These are phyloP conservation scores for Cardinalis cardinalis DNA, from an alignment of 2,113 vertebrate species.

Conservation along the genomic window DNA sequence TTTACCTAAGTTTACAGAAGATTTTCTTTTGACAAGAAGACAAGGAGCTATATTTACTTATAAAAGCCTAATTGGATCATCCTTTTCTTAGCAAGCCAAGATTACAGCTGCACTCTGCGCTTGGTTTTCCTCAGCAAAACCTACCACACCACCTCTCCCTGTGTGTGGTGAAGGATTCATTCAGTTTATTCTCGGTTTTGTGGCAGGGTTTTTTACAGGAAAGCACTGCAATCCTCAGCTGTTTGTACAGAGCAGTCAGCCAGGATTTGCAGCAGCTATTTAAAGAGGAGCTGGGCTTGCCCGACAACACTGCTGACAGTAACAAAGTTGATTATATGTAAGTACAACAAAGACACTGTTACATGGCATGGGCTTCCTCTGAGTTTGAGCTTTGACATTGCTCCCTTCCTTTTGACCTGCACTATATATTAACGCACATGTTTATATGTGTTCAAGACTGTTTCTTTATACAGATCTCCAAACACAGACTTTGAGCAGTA, in stretches of 20 bases:
- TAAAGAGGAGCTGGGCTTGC: neutral
- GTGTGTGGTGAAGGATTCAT: neutral
- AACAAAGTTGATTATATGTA: neutral
- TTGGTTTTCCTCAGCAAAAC: neutral
- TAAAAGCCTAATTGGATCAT: conserved; percentile 22
- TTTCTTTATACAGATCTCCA: neutral
- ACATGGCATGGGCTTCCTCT: conserved; percentile 2
- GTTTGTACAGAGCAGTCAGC: neutral
- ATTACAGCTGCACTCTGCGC: neutral
- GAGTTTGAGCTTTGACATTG: neutral
- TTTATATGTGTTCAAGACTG: neutral
- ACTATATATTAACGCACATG: neutral
- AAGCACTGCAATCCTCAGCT: neutral
- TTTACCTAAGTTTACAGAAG: neutral
- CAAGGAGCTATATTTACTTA: conserved; percentile 53
- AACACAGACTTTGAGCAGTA: neutral
- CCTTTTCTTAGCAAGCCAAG: conserved; percentile 45
- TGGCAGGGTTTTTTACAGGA: neutral
- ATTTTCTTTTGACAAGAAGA: conserved; percentile 39
- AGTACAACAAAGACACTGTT: conserved; percentile 22
- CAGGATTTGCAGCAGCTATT: neutral
- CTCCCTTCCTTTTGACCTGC: neutral
- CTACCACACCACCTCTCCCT: neutral
- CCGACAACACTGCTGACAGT: neutral
- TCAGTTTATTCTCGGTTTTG: neutral